Evolutionary conservation across 2,113 vertebrate species (phyloP), one percentile per base, ranked within the genome.

Genomic region (Bubo scandiacus): DNA sequence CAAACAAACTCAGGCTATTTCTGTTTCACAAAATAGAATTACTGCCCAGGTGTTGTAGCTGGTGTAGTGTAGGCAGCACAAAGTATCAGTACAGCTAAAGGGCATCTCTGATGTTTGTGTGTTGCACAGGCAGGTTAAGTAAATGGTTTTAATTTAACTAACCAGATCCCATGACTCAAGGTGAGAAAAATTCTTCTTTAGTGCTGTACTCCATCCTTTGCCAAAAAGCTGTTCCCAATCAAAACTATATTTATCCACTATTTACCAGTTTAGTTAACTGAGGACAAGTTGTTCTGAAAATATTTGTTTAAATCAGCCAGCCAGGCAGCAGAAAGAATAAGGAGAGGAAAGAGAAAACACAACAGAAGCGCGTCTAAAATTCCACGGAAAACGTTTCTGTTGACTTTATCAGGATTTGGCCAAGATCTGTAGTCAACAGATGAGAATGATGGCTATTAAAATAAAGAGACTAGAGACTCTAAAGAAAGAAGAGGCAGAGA

Each of bases 201-300:
- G 57, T 36, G 65, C 43, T 79, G 27, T 47, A 66, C 40, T 91
- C 25, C 27, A 66, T 51, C 81, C 40, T 96, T 79, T 91, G 88
- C 89, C 90, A 94, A 77, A 92, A 91, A 91, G 81, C 91, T 93
- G 88, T 96, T 95, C 89, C 91, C 34, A 96, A 91, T 84, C 70
- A 73, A 85, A 96, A 84, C 90, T 92, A 90, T 86, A 96, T 92
- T 96, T 97, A 84, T 96, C 90, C 40, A 27, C 75, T 96, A 96
- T 96, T 95, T 97, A 94, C 92, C 92, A 87, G 67, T 92, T 96
- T 92, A 92, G 93, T 84, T 57, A 93, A 88, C 71, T 30, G 81
- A 85, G 88, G 74, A 95, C 95, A 96, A 87, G 43, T 87, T 93
- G 92, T 92, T 94, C 88, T 70, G 81, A 93, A 95, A 95, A 93